Evolutionary conservation across 2,888 invertebrate genomes (phyloP), one percentile per base, ranked within the genome.

Genomic region (Escarpia spicata): DNA sequence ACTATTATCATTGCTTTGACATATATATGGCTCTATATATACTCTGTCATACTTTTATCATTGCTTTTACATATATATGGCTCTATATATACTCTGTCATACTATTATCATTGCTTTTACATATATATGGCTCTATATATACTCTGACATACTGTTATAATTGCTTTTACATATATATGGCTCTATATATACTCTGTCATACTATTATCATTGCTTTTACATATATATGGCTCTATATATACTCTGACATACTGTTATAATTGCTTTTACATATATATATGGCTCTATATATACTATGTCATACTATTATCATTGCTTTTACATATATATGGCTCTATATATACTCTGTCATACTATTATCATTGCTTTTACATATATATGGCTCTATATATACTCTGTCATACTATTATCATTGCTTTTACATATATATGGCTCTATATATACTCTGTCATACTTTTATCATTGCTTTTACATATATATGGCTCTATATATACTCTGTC

Each of bases 361-460:
- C n/a, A n/a, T n/a, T n/a, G n/a, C n/a, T 45, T 45, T 45, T 45
- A 45, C 2, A 45, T 45, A 90, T 2, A n/a, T 19, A n/a, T 19
- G 43, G 43, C 43, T 91, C 43, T 91, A 91, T 91, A 45, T 91
- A 91, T 44, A 91, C 3, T 15, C 10, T 91, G 15, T 91, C 6
- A 0, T 9, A 9, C 8, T 43, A 43, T 91, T 9, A 0, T n/a
- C n/a, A n/a, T n/a, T n/a, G n/a, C n/a, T 45, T 45, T 45, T 45
- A 45, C 2, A 45, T 45, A 90, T 2, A n/a, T 19, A n/a, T 19
- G 43, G 43, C 43, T 91, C 43, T 91, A 91, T 91, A 45, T 91
- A 91, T 44, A 91, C 3, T 15, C 10, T 91, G 15, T 91, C 6
- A 0, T 9, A 9, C 8, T 43, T 2, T 91, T 9, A 0, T n/a